These are phyloP conservation scores for Strix aluco DNA, from an alignment of 2,113 vertebrate species.

Conservation along the genomic window DNA sequence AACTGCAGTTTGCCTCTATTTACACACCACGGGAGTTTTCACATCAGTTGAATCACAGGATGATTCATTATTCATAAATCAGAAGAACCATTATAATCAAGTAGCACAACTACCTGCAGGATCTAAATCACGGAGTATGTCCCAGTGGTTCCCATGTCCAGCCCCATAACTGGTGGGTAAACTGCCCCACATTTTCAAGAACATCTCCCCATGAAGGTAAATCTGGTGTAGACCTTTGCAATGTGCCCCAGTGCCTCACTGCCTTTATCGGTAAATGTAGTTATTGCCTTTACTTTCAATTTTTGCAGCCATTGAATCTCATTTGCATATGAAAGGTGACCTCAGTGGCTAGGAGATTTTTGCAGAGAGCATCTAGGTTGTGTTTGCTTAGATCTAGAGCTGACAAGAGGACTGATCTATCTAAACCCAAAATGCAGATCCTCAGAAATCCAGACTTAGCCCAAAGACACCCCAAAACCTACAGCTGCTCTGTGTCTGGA, in stretches of 20 bases:
- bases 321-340: neutral
- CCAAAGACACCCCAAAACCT: neutral
- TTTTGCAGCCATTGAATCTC: neutral
- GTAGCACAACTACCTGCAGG: neutral
- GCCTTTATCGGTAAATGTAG: neutral
- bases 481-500: neutral
- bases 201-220: fast-evolving
- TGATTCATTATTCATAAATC: neutral
- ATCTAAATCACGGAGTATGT: neutral
- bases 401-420: neutral
- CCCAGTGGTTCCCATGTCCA: neutral
- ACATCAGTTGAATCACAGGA: neutral
- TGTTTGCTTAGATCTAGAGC: neutral
- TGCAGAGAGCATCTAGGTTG: neutral
- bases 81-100: neutral
- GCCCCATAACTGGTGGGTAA: neutral
- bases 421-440: neutral
- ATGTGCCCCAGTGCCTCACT: neutral
- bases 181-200: neutral
- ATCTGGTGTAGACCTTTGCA: neutral
- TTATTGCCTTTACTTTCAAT: neutral
- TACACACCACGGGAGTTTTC: neutral
- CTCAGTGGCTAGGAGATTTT: neutral
- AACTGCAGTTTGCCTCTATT: neutral
- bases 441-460: neutral